phyloP scores from a whole-genome alignment of 1,140 invertebrate genomes.

The Artemia franciscana region DNA sequence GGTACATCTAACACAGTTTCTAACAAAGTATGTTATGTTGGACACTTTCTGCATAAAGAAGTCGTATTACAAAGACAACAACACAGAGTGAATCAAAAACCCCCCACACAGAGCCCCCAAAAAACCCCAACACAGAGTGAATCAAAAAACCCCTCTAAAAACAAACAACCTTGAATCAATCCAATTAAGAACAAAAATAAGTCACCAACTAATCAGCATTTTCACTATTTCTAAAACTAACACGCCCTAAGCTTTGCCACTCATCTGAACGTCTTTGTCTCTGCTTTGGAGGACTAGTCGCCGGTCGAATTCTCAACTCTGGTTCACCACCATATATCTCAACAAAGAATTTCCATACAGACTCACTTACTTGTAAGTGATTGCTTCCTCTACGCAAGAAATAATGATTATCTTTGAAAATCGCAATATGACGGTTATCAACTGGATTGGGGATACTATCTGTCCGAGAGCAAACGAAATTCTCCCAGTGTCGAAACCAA shows the following conservation, averaged over 20 bases:
- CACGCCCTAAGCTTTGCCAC: neutral
- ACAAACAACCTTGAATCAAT: no score
- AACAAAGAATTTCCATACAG: neutral
- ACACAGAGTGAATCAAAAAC: no score
- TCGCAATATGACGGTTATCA: conserved; percentile 47
- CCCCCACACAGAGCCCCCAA: no score
- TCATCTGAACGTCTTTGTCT: neutral
- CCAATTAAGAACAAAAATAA: no score
- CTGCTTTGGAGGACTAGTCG: neutral
- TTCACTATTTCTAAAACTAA: neutral
- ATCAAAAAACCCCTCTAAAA: no score
- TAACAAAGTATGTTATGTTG: no score
- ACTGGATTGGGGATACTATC: conserved; percentile 59
- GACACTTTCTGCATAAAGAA: no score
- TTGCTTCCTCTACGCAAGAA: conserved; percentile 22
- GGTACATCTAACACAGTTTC: no score
- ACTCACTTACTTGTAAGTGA: neutral
- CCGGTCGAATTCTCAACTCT: neutral
- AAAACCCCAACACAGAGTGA: no score
- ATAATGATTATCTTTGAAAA: conserved; percentile 29
- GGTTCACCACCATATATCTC: neutral
- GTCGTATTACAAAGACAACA: no score
- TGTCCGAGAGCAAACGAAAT: conserved; percentile 50
- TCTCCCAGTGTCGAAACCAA: conserved; percentile 77
- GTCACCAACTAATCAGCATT: no score